Evolutionary conservation across 2,888 invertebrate genomes (phyloP), one percentile per base, ranked within the genome.

Genomic region (Tinea pellionella): DNA sequence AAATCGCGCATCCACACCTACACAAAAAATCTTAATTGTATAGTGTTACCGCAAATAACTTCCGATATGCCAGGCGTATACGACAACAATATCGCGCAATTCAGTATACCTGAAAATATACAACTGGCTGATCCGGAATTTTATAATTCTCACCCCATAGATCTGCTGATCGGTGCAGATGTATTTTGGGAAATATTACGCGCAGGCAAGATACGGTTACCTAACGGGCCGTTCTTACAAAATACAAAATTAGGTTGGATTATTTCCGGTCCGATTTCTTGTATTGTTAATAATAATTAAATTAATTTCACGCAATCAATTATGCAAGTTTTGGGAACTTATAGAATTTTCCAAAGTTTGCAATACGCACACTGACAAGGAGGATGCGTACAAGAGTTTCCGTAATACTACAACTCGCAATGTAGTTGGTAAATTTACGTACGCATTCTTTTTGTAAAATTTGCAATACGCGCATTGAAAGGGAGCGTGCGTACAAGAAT

Each of bases 161-260:
- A 65, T 51, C 60, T 65, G n/a, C 59, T 63, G 12, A 57, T 65
- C 30, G 64, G 64, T 9, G 64, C 63, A 18, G 65, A 64, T 55
- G 61, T 59, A 41, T 65, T 65, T 51, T 65, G 64, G 64, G 63
- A 63, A 11, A 51, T 66, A 8, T 61, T 66, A 61, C 29, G 55
- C 16, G 57, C 61, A 2, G 61, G 61, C 57, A 53, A 47, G 61
- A 63, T 64, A 53, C 62, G 63, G 15, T 58, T 64, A 47, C n/a
- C 43, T 37, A 62, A 59, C 15, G 63, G 64, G 8, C 64, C 64
- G 0, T 64, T 57, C 30, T 53, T 65, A 41, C 64, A 64, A 58
- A 63, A 63, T 30, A 60, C 63, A 7, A 64, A 61, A 42, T 61
- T 64, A 13, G 65, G 65, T 11, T 65, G 65, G 65, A 58, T 63